Evolutionary conservation across 2,113 vertebrate genomes (phyloP).

Genomic region (Lasiurus cinereus): DNA sequence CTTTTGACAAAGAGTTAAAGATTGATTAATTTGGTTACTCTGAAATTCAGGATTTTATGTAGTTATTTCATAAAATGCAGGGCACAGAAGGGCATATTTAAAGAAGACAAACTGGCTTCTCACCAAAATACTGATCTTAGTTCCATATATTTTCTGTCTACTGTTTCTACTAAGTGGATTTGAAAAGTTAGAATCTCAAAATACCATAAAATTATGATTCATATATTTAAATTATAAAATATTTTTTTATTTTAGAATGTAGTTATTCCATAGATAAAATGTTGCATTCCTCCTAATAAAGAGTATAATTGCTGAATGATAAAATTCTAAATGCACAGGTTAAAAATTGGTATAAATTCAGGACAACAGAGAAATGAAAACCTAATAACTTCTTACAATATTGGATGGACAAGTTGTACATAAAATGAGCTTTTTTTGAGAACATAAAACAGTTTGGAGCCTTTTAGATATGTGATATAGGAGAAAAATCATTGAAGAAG

Average conservation of each 20-base stretch:
- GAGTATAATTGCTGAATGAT: neutral
- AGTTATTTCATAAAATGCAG: slow-evolving; percentile 53
- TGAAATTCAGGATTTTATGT: slow-evolving; percentile 21
- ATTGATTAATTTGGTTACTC: slow-evolving; percentile 52
- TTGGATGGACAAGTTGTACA: neutral
- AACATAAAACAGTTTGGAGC: neutral
- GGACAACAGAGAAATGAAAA: neutral
- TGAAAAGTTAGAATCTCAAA: slow-evolving; percentile 4
- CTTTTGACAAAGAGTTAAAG: slow-evolving; percentile 52
- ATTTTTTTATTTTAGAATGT: slow-evolving; percentile 42
- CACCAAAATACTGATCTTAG: slow-evolving; percentile 26
- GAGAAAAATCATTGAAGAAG: neutral
- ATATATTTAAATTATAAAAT: slow-evolving; percentile 18
- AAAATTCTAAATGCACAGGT: neutral
- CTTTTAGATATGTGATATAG: neutral
- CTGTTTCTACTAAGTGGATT: slow-evolving; percentile 11
- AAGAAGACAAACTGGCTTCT: slow-evolving; percentile 40
- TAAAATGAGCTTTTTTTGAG: slow-evolving; percentile 5
- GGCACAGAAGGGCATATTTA: neutral
- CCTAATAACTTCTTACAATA: neutral
- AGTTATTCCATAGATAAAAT: slow-evolving; percentile 1
- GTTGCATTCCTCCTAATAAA: neutral
- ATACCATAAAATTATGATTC: neutral
- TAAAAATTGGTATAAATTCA: neutral
- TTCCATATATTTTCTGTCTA: slow-evolving; percentile 38